These are phyloP conservation scores for Chouioia cunea DNA, from an alignment of 2,888 invertebrate genomes.

Conservation along the genomic window DNA sequence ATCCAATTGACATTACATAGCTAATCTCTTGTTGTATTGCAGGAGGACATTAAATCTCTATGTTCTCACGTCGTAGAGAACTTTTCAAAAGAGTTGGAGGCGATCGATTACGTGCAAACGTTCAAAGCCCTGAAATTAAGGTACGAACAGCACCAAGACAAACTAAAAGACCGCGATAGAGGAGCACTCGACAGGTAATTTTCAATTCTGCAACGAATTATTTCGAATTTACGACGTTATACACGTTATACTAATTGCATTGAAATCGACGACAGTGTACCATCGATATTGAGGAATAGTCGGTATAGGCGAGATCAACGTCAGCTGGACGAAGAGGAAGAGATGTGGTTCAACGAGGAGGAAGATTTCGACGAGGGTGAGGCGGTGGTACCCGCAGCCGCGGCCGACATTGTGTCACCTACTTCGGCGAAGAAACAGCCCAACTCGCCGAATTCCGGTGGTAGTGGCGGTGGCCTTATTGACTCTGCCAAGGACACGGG, in stretches of 20 bases:
- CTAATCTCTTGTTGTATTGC: constrained; percentile 16
- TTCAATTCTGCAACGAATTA: no score
- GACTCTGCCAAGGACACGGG: constrained; percentile 54
- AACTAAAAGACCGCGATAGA: constrained; percentile 88
- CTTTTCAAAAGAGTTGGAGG: constrained; percentile 93
- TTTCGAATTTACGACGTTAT: no score
- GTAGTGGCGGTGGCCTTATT: constrained; percentile 56
- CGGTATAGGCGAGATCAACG: constrained; percentile 93
- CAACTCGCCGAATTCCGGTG: constrained; percentile 57
- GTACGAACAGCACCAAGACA: constrained; percentile 93
- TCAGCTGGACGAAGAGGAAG: constrained; percentile 96
- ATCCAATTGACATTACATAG: background rate
- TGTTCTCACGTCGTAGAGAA: constrained; percentile 96
- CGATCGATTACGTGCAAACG: constrained; percentile 97
- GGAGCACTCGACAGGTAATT: constrained; percentile 77
- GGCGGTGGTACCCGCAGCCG: constrained; percentile 70
- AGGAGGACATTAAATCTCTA: constrained; percentile 90
- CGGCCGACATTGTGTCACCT: constrained; percentile 65
- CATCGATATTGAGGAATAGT: constrained; percentile 83
- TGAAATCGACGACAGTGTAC: constrained; percentile 72
- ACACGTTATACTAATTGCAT: no score
- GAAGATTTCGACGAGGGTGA: constrained; percentile 91
- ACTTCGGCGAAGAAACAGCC: constrained; percentile 64
- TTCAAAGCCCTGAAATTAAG: constrained; percentile 92
- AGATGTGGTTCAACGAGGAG: constrained; percentile 99